Evolutionary conservation across 2,797 vertebrate genomes (phyloP).

Genomic region (Lepilemur septentrionalis): DNA sequence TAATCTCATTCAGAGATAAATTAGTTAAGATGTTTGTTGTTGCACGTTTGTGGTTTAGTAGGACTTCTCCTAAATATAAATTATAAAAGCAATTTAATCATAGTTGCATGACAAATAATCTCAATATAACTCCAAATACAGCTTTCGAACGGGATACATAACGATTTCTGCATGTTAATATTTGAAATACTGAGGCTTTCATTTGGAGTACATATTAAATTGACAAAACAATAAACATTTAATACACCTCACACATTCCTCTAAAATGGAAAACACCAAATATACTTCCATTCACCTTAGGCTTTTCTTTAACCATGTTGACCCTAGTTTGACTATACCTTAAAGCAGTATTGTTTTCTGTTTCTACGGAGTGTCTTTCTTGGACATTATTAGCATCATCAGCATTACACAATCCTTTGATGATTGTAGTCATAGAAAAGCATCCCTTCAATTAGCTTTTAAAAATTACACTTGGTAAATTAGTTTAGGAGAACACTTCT

Average conservation of each 20-base stretch:
- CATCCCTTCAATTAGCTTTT: neutral
- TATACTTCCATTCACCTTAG: neutral
- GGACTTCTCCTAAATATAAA: neutral
- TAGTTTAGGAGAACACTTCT: neutral
- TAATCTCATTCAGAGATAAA: neutral
- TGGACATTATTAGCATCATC: neutral
- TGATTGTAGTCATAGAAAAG: neutral
- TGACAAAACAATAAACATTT: neutral
- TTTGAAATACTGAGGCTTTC: neutral
- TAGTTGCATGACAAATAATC: neutral
- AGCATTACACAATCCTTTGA: neutral
- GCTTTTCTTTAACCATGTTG: neutral
- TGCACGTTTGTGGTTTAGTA: neutral
- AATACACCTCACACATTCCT: neutral
- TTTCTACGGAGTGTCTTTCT: neutral
- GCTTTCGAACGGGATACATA: neutral
- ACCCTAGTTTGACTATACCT: neutral
- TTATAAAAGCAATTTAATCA: neutral
- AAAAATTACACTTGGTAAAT: neutral
- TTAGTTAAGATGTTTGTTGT: neutral
- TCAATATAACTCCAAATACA: neutral
- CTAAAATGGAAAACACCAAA: neutral
- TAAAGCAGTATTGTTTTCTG: neutral
- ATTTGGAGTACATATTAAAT: neutral
- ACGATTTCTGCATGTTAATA: neutral